Percentiles rank a stretch among this genome's conserved stretches.
phyloP scores from a whole-genome alignment of 2,888 invertebrate genomes.

The Elmis aenea region DNA sequence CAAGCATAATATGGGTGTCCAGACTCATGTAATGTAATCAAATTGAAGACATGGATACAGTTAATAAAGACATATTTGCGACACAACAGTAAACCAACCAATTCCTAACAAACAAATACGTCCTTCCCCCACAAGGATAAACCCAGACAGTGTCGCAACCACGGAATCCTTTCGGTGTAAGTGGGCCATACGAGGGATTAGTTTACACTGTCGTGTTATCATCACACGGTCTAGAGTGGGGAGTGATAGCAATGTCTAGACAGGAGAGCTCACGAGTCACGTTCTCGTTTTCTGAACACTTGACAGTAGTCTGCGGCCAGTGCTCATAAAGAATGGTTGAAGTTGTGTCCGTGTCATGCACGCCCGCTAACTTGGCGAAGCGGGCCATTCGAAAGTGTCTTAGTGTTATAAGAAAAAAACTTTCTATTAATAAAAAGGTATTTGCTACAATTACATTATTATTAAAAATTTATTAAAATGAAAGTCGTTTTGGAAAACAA shows the following conservation, averaged over 20 bases:
- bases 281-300: slow-evolving; percentile 20
- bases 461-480: too few relatives aligned
- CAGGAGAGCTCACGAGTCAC: slow-evolving; percentile 30
- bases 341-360: slow-evolving; percentile 22
- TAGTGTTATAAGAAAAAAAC: slow-evolving; percentile 44
- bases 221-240: slow-evolving; percentile 27
- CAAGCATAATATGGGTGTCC: too few relatives aligned
- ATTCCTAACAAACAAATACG: too few relatives aligned
- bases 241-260: slow-evolving; percentile 33
- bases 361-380: slow-evolving; percentile 30
- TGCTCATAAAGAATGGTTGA: slow-evolving; percentile 33
- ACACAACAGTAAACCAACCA: too few relatives aligned
- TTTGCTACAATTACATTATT: slow-evolving; percentile 5
- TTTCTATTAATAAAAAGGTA: slow-evolving; percentile 45
- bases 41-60: too few relatives aligned
- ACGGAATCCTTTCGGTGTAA: slow-evolving; percentile 21
- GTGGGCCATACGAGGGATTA: slow-evolving; percentile 36
- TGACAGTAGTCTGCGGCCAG: slow-evolving; percentile 21
- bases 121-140: too few relatives aligned
- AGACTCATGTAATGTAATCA: too few relatives aligned
- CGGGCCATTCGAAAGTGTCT: slow-evolving; percentile 43
- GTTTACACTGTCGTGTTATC: slow-evolving; percentile 31
- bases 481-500: too few relatives aligned
- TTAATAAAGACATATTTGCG: too few relatives aligned
- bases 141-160: too few relatives aligned